Percentiles rank a stretch among this genome's conserved stretches.
phyloP scores from a whole-genome alignment of 2,888 invertebrate species.

The Plemyria rubiginata region DNA sequence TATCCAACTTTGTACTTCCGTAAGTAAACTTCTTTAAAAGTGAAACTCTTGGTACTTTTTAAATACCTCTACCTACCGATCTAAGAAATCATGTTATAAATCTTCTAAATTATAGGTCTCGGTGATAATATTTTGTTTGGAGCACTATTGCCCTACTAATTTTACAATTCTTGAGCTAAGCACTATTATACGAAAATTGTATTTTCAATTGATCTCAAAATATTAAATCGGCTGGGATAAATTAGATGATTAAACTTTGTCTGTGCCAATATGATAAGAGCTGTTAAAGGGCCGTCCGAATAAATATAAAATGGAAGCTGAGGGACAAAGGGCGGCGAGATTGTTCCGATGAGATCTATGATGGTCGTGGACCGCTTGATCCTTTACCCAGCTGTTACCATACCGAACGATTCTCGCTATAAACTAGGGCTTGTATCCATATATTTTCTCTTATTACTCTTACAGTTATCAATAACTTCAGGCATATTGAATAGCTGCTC shows the following conservation, averaged over 20 bases:
- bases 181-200: constrained; percentile 40
- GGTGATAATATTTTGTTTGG: too few relatives aligned
- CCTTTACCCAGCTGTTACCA: constrained; percentile 48
- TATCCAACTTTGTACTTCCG: too few relatives aligned
- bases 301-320: constrained; percentile 73
- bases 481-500: constrained; percentile 6
- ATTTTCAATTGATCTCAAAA: constrained; percentile 45
- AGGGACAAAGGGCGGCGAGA: constrained; percentile 65
- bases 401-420: constrained; percentile 29
- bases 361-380: constrained; percentile 58
- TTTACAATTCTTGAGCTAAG: constrained; percentile 10
- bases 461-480: constrained; percentile 10
- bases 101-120: too few relatives aligned
- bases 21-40: too few relatives aligned
- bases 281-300: constrained; percentile 62
- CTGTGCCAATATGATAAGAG: constrained; percentile 80
- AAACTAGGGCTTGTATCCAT: constrained; percentile 25
- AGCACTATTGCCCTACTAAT: background rate
- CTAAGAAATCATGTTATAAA: too few relatives aligned
- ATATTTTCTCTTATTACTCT: constrained; percentile 22
- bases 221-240: constrained; percentile 63
- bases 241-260: constrained; percentile 73
- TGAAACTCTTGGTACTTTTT: too few relatives aligned
- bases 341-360: constrained; percentile 65
- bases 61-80: too few relatives aligned